A percentile compares a stretch with the other conserved stretches of the same genome.
These are phyloP conservation scores for Xenopus petersii DNA, from an alignment of 2,797 vertebrate genomes.

Conservation along the genomic window DNA sequence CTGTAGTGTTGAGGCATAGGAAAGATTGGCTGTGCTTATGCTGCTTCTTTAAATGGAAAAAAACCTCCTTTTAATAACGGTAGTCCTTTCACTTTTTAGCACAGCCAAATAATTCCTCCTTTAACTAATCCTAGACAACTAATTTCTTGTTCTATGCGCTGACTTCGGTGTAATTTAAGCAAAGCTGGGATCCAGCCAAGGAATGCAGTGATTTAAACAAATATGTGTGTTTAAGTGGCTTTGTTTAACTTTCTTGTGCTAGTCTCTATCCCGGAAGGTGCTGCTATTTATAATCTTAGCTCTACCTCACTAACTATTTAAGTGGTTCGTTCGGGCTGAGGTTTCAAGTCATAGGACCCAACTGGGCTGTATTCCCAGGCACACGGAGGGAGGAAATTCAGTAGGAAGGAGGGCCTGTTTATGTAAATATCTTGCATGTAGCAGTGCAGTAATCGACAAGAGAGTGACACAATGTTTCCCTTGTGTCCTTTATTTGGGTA, in stretches of 20 bases:
- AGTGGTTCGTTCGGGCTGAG: constrained; percentile 56
- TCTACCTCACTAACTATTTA: constrained; percentile 63
- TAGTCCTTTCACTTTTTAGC: too few species aligned
- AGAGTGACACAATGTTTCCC: constrained; percentile 50
- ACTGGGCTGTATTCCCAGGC: constrained; percentile 66
- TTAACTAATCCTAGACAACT: too few species aligned
- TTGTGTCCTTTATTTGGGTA: constrained; percentile 49
- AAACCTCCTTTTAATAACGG: too few species aligned
- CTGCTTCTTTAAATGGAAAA: too few species aligned
- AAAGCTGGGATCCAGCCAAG: background rate
- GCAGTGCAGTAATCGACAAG: constrained; percentile 53
- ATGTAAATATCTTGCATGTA: constrained; percentile 52
- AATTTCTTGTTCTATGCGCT: too few species aligned
- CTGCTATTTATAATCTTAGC: constrained; percentile 69
- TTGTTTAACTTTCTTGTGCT: constrained; percentile 24
- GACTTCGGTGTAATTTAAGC: too few species aligned
- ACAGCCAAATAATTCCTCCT: too few species aligned
- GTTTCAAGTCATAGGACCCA: constrained; percentile 64
- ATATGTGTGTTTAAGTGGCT: constrained; percentile 1
- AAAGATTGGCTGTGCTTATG: too few species aligned
- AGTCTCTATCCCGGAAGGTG: constrained; percentile 47
- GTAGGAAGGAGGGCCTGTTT: constrained; percentile 72
- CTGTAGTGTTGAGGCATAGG: too few species aligned
- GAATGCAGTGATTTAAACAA: background rate
- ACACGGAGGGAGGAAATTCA: constrained; percentile 59